Evolutionary conservation across 2,113 vertebrate genomes (phyloP).

Genomic region (Varanus komodoensis): DNA sequence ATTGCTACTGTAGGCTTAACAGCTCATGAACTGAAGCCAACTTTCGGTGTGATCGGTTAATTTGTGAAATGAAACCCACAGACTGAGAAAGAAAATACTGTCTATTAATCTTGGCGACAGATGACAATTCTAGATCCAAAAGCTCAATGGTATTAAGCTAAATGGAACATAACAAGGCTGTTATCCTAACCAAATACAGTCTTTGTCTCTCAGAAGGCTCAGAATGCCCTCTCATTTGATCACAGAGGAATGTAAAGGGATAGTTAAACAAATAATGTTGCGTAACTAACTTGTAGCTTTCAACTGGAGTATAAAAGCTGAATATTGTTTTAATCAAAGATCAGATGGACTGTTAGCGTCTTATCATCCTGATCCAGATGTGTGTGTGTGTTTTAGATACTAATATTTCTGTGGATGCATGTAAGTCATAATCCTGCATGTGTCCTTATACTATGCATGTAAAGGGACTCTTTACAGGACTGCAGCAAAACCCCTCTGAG

Average conservation of each 20-base stretch:
- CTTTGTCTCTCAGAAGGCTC: slow-evolving; percentile 30
- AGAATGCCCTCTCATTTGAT: slow-evolving; percentile 58
- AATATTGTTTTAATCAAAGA: slow-evolving; percentile 67
- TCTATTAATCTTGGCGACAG: slow-evolving; percentile 71
- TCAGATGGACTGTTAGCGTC: slow-evolving; percentile 36
- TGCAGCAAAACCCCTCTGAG: neutral
- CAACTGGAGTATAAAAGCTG: slow-evolving; percentile 48
- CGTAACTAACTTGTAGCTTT: slow-evolving; percentile 57
- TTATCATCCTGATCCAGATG: slow-evolving; percentile 36
- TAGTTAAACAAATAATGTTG: slow-evolving; percentile 68
- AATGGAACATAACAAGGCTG: slow-evolving; percentile 65
- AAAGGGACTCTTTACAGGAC: neutral
- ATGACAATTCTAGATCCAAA: slow-evolving; percentile 60
- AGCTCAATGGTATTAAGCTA: slow-evolving; percentile 75
- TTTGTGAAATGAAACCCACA: slow-evolving; percentile 73
- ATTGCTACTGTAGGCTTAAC: slow-evolving; percentile 67
- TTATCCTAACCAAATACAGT: slow-evolving; percentile 68
- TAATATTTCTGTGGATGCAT: slow-evolving; percentile 30
- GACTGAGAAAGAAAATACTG: slow-evolving; percentile 60
- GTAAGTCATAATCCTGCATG: slow-evolving; percentile 1
- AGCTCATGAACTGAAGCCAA: slow-evolving; percentile 76
- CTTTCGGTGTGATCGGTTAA: slow-evolving; percentile 78
- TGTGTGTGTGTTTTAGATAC: slow-evolving; percentile 14
- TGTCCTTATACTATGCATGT: neutral
- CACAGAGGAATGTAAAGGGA: slow-evolving; percentile 53